Percentiles rank a stretch among this genome's conserved stretches.
These are phyloP conservation scores for Blastobasis lacticolella DNA, from an alignment of 2,888 invertebrate genomes.

Conservation along the genomic window DNA sequence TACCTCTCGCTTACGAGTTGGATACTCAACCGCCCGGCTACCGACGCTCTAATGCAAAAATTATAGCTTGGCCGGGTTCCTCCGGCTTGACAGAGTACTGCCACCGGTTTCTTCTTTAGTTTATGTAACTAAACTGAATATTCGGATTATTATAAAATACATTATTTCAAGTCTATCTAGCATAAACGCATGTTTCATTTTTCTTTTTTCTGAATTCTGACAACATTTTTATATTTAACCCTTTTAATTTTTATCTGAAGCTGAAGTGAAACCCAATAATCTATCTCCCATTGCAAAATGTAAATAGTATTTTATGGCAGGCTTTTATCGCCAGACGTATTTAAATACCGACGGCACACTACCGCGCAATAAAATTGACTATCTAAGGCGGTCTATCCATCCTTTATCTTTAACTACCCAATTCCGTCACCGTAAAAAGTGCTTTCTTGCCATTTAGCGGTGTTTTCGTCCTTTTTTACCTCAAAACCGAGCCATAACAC, in stretches of 20 bases:
- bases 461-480: conserved; percentile 67
- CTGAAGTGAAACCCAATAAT: neutral
- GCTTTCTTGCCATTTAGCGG: conserved; percentile 65
- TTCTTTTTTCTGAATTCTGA: neutral
- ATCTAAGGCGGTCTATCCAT: conserved; percentile 42
- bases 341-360: neutral
- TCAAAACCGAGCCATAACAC: conserved; percentile 66
- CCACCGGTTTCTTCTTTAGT: no score
- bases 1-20: no score
- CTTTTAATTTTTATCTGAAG: neutral
- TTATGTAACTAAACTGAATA: no score
- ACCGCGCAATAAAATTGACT: neutral
- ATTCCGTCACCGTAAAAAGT: conserved; percentile 62
- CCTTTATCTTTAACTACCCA: conserved; percentile 63
- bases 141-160: no score
- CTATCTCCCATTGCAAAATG: neutral
- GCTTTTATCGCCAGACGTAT: neutral
- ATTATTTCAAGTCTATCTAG: no score
- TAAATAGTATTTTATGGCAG: neutral
- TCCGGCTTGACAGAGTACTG: no score
- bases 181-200: neutral
- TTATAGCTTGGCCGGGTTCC: no score
- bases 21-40: no score
- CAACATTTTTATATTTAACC: neutral
- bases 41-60: no score